These are phyloP conservation scores for Archips xylosteana DNA, from an alignment of 2,888 invertebrate genomes.

Conservation along the genomic window DNA sequence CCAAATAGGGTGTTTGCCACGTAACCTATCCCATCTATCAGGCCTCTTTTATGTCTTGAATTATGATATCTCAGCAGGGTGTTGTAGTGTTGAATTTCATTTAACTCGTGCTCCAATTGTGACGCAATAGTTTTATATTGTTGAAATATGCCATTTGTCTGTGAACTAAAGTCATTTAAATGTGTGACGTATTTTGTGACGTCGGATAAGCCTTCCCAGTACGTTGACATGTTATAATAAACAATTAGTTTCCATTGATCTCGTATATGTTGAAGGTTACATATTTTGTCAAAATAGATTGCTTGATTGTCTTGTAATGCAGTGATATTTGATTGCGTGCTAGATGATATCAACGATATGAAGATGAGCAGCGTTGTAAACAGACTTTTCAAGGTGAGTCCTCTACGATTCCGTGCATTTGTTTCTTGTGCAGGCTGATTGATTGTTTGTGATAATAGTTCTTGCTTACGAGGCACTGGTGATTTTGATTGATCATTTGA, in stretches of 20 bases:
- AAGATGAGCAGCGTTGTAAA: neutral
- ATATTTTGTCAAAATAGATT: constrained; percentile 12
- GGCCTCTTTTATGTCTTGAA: neutral
- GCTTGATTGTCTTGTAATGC: neutral
- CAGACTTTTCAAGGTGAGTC: neutral
- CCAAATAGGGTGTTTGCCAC: constrained; percentile 41
- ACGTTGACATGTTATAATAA: constrained; percentile 13
- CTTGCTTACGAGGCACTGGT: neutral
- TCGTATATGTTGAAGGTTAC: neutral
- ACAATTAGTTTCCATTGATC: constrained; percentile 18
- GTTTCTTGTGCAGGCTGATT: neutral
- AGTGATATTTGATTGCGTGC: constrained; percentile 8
- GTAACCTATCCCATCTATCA: constrained; percentile 22
- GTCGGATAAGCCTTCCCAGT: constrained; percentile 1
- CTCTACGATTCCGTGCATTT: neutral
- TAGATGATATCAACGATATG: neutral
- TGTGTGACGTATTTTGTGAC: constrained; percentile 11
- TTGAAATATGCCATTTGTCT: neutral
- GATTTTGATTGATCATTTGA: neutral
- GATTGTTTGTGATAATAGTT: neutral
- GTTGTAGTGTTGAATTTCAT: constrained; percentile 7
- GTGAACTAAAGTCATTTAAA: neutral
- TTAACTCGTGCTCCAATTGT: constrained; percentile 6
- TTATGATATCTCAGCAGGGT: constrained; percentile 2
- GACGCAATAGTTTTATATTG: constrained; percentile 5